phyloP scores from a whole-genome alignment of 2,797 vertebrate species.

The Enteromius radiatus region DNA sequence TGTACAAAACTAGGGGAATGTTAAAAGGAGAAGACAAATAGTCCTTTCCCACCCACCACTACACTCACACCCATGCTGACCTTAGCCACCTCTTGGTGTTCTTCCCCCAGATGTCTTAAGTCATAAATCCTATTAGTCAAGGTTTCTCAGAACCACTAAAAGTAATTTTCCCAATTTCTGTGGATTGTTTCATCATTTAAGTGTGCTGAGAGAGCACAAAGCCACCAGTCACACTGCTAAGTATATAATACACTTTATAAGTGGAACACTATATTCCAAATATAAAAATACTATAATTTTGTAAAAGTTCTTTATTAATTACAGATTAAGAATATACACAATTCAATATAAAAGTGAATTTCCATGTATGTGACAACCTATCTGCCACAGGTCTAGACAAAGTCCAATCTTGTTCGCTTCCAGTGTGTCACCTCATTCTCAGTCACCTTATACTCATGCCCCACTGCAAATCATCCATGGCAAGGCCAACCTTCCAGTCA shows the following conservation, averaged over 20 bases:
- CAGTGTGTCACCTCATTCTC: slow-evolving; percentile 60
- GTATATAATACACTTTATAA: background rate
- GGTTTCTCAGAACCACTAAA: slow-evolving; percentile 78
- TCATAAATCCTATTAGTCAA: slow-evolving; percentile 83
- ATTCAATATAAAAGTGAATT: slow-evolving; percentile 4
- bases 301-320: background rate
- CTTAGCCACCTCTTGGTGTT: slow-evolving; percentile 75
- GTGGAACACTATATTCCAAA: background rate
- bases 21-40: slow-evolving; percentile 26
- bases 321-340: background rate
- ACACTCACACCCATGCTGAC: slow-evolving; percentile 74
- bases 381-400: background rate
- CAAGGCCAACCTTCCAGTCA: slow-evolving; percentile 57
- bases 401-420: slow-evolving; percentile 56
- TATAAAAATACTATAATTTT: background rate
- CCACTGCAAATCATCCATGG: slow-evolving; percentile 67
- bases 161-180: slow-evolving; percentile 68
- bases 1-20: slow-evolving; percentile 28
- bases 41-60: slow-evolving; percentile 52
- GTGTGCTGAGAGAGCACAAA: slow-evolving; percentile 44
- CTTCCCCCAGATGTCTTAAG: slow-evolving; percentile 77
- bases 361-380: background rate
- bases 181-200: slow-evolving; percentile 64
- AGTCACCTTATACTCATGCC: slow-evolving; percentile 66
- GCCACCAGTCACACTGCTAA: background rate